phyloP scores from a whole-genome alignment of 35 echinoderm and acorn worm genomes.

The Lytechinus pictus region DNA sequence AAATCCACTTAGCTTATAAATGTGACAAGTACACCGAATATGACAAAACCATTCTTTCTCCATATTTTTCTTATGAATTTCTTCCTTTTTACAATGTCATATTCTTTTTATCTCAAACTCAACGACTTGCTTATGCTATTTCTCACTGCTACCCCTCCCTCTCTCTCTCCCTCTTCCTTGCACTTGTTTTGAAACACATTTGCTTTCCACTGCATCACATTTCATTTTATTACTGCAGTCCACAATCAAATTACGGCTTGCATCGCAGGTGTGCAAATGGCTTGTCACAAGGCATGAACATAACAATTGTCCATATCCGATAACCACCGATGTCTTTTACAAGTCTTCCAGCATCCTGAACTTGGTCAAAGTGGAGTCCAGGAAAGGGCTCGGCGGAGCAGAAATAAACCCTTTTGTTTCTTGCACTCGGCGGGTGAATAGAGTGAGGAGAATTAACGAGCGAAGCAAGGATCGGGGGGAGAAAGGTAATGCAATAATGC shows the following conservation, averaged over 20 bases:
- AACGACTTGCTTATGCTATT: background rate
- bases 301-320: constrained; percentile 12
- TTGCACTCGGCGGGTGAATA: background rate
- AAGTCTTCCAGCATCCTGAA: background rate
- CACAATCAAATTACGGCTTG: background rate
- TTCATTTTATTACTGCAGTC: background rate
- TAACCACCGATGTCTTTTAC: background rate
- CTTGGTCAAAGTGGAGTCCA: background rate
- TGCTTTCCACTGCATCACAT: background rate
- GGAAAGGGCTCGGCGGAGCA: background rate
- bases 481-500: constrained; percentile 43
- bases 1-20: background rate
- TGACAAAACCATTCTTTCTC: background rate
- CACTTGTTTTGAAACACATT: background rate
- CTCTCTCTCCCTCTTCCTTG: background rate
- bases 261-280: constrained; percentile 8
- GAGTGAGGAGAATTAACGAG: background rate
- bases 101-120: background rate
- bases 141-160: background rate
- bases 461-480: background rate
- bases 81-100: background rate
- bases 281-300: constrained; percentile 9
- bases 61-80: background rate
- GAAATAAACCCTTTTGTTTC: constrained; percentile 9
- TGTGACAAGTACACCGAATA: background rate